Base-by-base conservation (phyloP, 2,113 vertebrate genomes). In the Podiceps cristatus region DNA sequence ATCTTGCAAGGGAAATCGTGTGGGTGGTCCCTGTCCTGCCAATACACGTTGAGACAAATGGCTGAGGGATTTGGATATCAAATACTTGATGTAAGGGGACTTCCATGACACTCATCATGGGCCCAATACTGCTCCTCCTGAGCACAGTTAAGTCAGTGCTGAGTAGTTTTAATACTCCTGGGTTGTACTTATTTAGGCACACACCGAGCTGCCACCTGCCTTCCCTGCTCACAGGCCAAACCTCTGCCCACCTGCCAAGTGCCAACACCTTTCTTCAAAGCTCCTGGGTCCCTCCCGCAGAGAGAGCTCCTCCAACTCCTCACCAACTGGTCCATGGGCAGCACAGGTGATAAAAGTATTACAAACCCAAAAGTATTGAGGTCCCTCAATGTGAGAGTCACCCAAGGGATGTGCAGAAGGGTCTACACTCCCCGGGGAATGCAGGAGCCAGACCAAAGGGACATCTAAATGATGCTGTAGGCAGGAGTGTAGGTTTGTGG, bases 401-500 rank as follows among this genome's bases (percentile, higher is more conserved):
- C 53, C 44, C 40, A 35, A n/a, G 53, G 27, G 58, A 63, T 25
- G 25, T 28, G 35, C 28, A 67, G 88, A 73, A 84, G 45, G 35
- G 45, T n/a, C 27, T 35, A 31, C 0, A 5, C 14, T 37, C 24
- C 42, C 49, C 0, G 1, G 10, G 47, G n/a, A 28, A 69, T 5
- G 59, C 37, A 66, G 84, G 49, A 96, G 44, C 64, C 69, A 91
- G 45, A 75, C 18, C 24, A 56, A 52, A 40, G 68, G 40, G 23
- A 88, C 25, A 56, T 5, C 28, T 15, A 67, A 63, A 47, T 4
- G 3, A 50, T 8, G 29, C 28, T 18, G 68, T 11, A 88, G 75
- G 42, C 42, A 42, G 42, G 11, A 42, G 42, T 42, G 42, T 42
- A 42, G 42, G 42, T 42, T 60, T 56, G 49, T 29, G 47, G 44